Base-by-base conservation (phyloP, 2,113 vertebrate species). In the Hirundichthys speculiger region DNA sequence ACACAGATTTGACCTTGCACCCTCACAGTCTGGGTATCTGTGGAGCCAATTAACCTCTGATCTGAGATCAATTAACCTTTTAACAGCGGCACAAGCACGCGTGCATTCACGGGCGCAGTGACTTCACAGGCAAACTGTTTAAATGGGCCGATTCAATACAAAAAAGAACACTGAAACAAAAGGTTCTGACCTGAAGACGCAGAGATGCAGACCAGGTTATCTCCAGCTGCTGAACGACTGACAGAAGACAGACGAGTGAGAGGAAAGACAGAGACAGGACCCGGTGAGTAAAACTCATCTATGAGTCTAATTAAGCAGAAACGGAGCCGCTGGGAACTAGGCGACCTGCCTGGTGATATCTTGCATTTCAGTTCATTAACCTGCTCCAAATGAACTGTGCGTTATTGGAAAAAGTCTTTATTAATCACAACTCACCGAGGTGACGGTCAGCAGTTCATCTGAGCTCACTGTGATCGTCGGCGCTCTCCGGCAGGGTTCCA, bases 311-410 rank as follows among this genome's bases (percentile, higher is more conserved):
- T 87, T 81, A 89, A 83, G 78, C 64, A 69, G 46, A 74, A 85
- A 74, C 64, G 3, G 64, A 80, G 64, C 55, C 16, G 21, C 46
- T 45, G 53, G 47, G 77, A 61, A 75, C 59, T 59, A n/a, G 55
- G 79, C 68, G 75, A 85, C 40, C 74, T 39, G 67, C 21, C 2
- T 54, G 22, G 58, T 13, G 68, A 60, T 69, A 76, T 69, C 58
- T 38, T 18, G 54, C 61, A 80, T 70, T 75, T 58, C 80, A 79
- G 73, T 71, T 64, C 78, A 83, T 88, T 89, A 84, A 88, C 65
- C 65, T 78, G 75, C 75, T 56, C 58, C 51, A 82, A 83, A 89
- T 86, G 79, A 87, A 85, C 87, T 69, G 80, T 46, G 68, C 11
- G 45, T 59, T 72, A 77, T 52, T 74, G 66, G 58, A 65, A 58